Base-by-base conservation (phyloP, 2,113 vertebrate genomes). In the Aviceda subcristata region DNA sequence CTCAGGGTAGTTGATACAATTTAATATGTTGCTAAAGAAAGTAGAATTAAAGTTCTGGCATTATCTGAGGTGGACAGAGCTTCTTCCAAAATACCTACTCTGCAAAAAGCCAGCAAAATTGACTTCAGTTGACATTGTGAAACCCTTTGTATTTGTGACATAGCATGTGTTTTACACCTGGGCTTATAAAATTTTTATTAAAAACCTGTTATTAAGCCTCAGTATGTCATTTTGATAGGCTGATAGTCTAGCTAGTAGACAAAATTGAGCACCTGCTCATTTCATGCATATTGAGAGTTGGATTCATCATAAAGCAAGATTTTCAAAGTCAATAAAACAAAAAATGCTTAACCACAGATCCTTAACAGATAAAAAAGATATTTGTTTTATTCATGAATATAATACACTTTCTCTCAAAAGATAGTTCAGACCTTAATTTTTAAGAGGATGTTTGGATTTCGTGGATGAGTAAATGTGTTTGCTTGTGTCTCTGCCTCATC, bases 401-500 rank as follows among this genome's bases (percentile, higher is more conserved):
- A 78, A 59, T 53, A 80, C 8, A 21, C 5, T 63, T 93, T n/a
- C 17, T 67, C 60, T 60, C 45, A 67, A 83, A 95, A 92, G 50
- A 10, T 43, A 29, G 41, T 50, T 92, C 88, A 63, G 51, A 36
- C 34, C 68, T 96, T 78, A 81, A 64, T 91, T 97, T 96, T 97
- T 93, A 39, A 93, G 64, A 63, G 19, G 68, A 10, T 73, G 14
- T 71, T 89, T 90, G 55, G 38, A 48, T 82, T 88, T 83, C 38
- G 90, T 51, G 48, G 78, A 14, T 30, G 26, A 90, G 34, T 51
- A 64, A 60, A 43, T 60, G 64, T 46, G 38, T 81, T 62, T 69
- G 43, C 43, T 60, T 16, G 6, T 64, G 53, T 57, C 53, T 92
- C 45, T 94, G 75, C 46, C 55, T 93, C 27, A 67, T 56, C 76